These are phyloP conservation scores for Xiphophorus maculatus DNA, from an alignment of 2,113 vertebrate species.

Conservation along the genomic window DNA sequence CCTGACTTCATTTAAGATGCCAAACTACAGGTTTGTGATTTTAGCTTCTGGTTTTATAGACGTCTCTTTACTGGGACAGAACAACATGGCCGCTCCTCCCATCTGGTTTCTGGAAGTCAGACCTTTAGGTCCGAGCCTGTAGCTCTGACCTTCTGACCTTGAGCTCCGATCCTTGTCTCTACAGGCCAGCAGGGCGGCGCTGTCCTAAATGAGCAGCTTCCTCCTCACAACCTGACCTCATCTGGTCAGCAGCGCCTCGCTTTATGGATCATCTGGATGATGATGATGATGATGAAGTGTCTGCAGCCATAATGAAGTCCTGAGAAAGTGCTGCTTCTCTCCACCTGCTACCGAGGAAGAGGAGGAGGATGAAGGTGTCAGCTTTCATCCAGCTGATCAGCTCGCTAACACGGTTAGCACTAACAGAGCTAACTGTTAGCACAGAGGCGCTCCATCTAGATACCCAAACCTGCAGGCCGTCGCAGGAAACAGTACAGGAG, in stretches of 20 bases:
- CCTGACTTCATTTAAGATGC: no score
- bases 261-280: background rate
- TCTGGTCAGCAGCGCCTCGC: background rate
- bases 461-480: conserved; percentile 4
- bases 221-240: background rate
- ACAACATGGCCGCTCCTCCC: no score
- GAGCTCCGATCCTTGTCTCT: no score
- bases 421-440: conserved; percentile 13
- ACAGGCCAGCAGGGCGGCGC: no score
- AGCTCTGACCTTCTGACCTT: no score
- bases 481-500: conserved; percentile 26
- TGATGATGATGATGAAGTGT: no score
- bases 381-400: background rate
- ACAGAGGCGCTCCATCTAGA: background rate
- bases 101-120: no score
- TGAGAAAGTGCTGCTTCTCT: background rate
- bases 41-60: no score
- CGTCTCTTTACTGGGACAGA: no score
- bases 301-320: background rate
- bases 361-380: background rate
- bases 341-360: background rate
- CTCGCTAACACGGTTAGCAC: background rate
- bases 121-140: no score
- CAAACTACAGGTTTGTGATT: no score
- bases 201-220: no score